Evolutionary conservation across 1,140 invertebrate species (phyloP).

Genomic region (Dendroctonus valens): DNA sequence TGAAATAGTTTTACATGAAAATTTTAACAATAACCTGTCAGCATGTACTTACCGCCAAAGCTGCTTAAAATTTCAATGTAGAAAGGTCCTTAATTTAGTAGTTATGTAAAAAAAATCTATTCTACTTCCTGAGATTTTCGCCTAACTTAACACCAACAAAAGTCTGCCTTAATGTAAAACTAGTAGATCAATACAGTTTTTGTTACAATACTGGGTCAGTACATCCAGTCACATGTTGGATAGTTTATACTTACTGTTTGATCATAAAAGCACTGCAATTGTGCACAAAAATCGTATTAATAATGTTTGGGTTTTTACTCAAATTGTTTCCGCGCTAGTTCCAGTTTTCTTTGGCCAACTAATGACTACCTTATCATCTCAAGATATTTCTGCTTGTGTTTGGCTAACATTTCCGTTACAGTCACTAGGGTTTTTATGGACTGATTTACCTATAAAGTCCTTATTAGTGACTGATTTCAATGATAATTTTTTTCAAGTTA

Average conservation of each 20-base stretch:
- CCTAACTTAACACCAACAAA: not conserved
- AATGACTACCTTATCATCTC: constrained; percentile 85
- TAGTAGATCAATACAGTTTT: constrained; percentile 2
- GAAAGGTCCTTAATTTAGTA: constrained; percentile 6
- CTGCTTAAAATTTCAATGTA: not conserved
- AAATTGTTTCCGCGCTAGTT: constrained; percentile 23
- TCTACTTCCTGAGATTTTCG: constrained; percentile 28
- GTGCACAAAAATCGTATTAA: no score
- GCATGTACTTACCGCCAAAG: no score
- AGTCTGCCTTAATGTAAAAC: constrained; percentile 9
- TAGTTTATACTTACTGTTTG: no score
- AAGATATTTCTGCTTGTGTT: constrained; percentile 94
- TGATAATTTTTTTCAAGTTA: constrained; percentile 4
- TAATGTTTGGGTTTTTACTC: constrained; percentile 1
- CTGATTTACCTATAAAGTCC: constrained; percentile 52
- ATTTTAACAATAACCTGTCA: no score
- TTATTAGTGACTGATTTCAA: not conserved
- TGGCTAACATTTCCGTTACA: constrained; percentile 93
- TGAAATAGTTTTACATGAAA: no score
- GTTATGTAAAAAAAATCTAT: not conserved
- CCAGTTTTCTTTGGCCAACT: constrained; percentile 30
- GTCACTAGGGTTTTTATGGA: constrained; percentile 91
- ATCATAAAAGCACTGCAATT: no score
- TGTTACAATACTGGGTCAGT: not conserved
- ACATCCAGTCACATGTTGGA: no score